phyloP scores from a whole-genome alignment of 2,888 invertebrate genomes.

The Eudemis profundana region DNA sequence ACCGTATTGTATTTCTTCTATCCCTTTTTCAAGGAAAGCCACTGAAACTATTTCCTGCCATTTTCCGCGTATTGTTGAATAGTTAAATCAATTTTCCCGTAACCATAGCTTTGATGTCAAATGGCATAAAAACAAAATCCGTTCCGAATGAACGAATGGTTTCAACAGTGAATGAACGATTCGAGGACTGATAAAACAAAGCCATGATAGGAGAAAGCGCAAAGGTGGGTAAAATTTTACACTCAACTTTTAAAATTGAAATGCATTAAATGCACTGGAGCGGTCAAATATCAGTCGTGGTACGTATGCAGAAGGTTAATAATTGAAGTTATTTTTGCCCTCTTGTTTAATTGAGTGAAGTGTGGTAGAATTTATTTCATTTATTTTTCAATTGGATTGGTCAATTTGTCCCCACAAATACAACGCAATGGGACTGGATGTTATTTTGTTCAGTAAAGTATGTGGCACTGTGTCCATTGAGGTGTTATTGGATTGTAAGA shows the following conservation, averaged over 20 bases:
- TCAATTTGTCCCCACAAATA: slow-evolving; percentile 17
- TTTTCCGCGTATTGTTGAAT: slow-evolving; percentile 2
- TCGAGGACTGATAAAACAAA: slow-evolving; percentile 12
- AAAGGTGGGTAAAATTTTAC: slow-evolving; percentile 11
- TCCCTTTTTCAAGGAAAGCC: no score
- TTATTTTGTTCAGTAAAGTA: slow-evolving; percentile 16
- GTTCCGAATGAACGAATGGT: slow-evolving; percentile 9
- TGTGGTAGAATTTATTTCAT: slow-evolving; percentile 30
- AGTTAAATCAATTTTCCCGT: neutral
- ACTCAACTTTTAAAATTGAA: neutral
- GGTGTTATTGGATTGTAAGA: neutral
- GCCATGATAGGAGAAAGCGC: neutral
- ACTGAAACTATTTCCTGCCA: neutral
- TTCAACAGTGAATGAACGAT: neutral
- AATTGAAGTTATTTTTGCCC: neutral
- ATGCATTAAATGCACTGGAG: neutral
- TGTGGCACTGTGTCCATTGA: neutral
- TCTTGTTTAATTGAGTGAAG: slow-evolving; percentile 19
- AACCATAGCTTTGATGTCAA: neutral
- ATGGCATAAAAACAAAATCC: neutral
- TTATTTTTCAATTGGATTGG: slow-evolving; percentile 29
- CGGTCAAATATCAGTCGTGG: neutral
- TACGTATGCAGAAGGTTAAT: neutral
- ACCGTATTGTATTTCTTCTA: neutral
- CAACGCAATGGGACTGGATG: slow-evolving; percentile 6